Evolutionary conservation across 2,888 invertebrate genomes (phyloP), one percentile per base, ranked within the genome.

Genomic region (Poecilus cupreus): DNA sequence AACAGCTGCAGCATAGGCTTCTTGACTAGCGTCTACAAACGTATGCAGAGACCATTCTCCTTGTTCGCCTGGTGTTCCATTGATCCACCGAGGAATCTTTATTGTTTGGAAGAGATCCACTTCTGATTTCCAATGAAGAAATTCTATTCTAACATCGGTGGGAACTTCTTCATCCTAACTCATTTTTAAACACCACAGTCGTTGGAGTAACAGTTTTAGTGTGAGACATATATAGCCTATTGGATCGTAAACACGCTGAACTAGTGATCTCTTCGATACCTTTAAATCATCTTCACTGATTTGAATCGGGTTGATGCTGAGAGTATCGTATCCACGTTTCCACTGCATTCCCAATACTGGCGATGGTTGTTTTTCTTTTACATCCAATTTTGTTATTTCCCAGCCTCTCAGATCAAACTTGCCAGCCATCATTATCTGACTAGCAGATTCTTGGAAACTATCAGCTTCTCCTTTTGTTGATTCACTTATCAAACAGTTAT

Each of bases 181-280:
- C n/a, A n/a, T n/a, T n/a, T n/a, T n/a, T n/a, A n/a, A n/a, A n/a
- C n/a, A n/a, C n/a, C n/a, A 8, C 20, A 32, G 54, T 2, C 79
- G 24, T 60, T 85, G 84, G 5, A 86, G 74, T 85, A 78, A 84
- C 49, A 84, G 20, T 68, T 85, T 85, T 0, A 84, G 84, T 4
- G 39, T 26, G 2, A 85, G n/a, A n/a, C n/a, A n/a, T n/a, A n/a
- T n/a, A n/a, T n/a, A n/a, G n/a, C n/a, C n/a, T n/a, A n/a, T n/a
- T n/a, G n/a, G n/a, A n/a, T n/a, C n/a, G n/a, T n/a, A n/a, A n/a
- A n/a, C n/a, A n/a, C n/a, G n/a, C n/a, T n/a, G n/a, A n/a, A n/a
- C n/a, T n/a, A n/a, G 64, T 18, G 82, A 82, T 64, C 72, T 70
- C 13, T 72, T 60, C 13, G 46, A 51, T 77, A n/a, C 76, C 32